A percentile compares a stretch with the other conserved stretches of the same genome.
Conservation (phyloP, 2,113 vertebrate genomes). For the Stegostoma tigrinum region DNA sequence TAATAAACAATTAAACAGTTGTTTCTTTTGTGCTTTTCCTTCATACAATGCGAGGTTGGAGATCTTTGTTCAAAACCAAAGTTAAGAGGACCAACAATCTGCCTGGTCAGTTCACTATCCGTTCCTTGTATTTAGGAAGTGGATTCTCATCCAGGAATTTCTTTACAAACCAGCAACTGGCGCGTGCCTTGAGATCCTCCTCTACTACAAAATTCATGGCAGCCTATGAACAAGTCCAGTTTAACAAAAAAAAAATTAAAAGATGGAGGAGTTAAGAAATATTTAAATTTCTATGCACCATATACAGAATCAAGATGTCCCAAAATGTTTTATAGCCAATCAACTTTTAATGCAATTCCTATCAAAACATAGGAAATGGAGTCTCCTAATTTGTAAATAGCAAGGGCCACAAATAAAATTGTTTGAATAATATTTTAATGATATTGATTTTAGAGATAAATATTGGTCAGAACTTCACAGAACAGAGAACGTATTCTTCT, state of each 20-base stretch:
- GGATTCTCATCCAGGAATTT: not conserved
- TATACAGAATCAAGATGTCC: not conserved
- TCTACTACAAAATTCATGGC: not conserved
- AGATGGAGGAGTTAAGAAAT: not conserved
- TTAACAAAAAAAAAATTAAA: not conserved
- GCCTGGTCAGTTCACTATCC: not conserved
- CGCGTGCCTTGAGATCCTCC: not conserved
- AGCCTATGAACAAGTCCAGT: not conserved
- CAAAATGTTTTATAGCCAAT: not conserved
- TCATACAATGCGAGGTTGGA: not conserved
- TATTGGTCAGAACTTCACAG: not conserved
- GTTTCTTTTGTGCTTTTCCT: not conserved
- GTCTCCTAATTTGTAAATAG: not conserved
- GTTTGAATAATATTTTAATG: not conserved
- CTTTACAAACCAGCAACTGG: not conserved
- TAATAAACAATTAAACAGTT: not conserved
- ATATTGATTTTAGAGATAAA: not conserved
- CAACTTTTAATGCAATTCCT: not conserved
- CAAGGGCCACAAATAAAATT: too few species aligned
- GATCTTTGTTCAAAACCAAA: not conserved
- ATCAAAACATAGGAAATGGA: not conserved
- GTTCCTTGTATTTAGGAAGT: not conserved
- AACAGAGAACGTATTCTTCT: too few species aligned
- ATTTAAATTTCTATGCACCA: not conserved
- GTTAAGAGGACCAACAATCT: not conserved